These are phyloP conservation scores for Pissodes strobi DNA, from an alignment of 1,140 invertebrate genomes.

Conservation along the genomic window DNA sequence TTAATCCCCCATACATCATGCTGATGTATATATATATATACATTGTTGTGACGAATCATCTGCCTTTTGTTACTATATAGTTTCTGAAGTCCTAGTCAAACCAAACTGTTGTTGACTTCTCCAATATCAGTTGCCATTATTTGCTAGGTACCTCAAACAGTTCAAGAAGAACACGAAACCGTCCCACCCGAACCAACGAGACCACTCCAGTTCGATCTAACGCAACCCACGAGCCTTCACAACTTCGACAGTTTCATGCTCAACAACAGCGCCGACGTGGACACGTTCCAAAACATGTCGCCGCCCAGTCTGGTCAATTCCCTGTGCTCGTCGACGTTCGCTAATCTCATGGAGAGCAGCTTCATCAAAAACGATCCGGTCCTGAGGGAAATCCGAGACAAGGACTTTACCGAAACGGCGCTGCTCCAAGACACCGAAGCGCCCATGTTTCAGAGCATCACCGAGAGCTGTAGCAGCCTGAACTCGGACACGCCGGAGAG, in stretches of 20 bases:
- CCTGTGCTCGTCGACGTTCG: constrained; percentile 54
- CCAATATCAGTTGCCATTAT: too few species aligned
- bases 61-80: too few species aligned
- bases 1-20: too few species aligned
- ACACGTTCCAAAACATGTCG: constrained; percentile 54
- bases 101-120: too few species aligned
- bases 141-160: constrained; percentile 20
- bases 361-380: constrained; percentile 54
- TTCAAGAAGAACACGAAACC: constrained; percentile 25
- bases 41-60: too few species aligned
- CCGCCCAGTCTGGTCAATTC: constrained; percentile 54
- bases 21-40: too few species aligned
- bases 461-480: constrained; percentile 51
- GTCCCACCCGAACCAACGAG: constrained; percentile 1
- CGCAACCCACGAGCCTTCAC: constrained; percentile 44
- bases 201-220: constrained; percentile 51
- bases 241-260: constrained; percentile 51
- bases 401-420: constrained; percentile 47
- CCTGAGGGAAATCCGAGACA: constrained; percentile 52
- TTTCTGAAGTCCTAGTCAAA: too few species aligned
- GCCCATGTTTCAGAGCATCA: constrained; percentile 50
- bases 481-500: constrained; percentile 49
- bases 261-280: constrained; percentile 34
- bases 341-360: constrained; percentile 54
- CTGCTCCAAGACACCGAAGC: constrained; percentile 49